Evolutionary conservation across 2,888 invertebrate species (phyloP).

Genomic region (Enoplolaimus lenunculus): DNA sequence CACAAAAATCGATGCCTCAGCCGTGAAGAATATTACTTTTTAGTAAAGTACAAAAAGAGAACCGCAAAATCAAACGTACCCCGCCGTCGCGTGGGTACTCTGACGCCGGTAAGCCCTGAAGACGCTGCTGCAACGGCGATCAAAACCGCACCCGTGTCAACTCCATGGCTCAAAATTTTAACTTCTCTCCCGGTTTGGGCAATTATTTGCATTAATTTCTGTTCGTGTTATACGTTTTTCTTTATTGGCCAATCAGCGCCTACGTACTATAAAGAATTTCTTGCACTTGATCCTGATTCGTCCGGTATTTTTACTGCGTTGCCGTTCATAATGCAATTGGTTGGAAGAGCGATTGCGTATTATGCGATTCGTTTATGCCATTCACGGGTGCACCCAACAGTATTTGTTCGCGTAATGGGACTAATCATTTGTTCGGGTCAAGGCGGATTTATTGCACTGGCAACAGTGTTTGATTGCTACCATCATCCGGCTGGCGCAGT

Average conservation of each 20-base stretch:
- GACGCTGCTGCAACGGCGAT: too few species aligned
- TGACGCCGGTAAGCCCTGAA: too few species aligned
- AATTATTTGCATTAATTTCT: background rate
- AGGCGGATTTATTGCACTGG: background rate
- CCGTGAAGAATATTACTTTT: background rate
- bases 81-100: too few species aligned
- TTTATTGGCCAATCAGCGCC: constrained; percentile 3
- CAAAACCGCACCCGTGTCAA: too few species aligned
- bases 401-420: background rate
- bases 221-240: background rate
- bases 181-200: constrained; percentile 3
- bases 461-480: background rate
- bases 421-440: background rate
- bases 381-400: background rate
- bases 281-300: background rate
- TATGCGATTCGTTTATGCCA: background rate
- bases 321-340: background rate
- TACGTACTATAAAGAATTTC: constrained; percentile 6
- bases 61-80: too few species aligned
- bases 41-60: background rate
- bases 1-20: background rate
- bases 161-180: background rate
- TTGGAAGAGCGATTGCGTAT: background rate
- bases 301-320: background rate
- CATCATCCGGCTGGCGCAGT: background rate